Conservation (phyloP, 2,888 invertebrate genomes). For the Melanophora roralis region DNA sequence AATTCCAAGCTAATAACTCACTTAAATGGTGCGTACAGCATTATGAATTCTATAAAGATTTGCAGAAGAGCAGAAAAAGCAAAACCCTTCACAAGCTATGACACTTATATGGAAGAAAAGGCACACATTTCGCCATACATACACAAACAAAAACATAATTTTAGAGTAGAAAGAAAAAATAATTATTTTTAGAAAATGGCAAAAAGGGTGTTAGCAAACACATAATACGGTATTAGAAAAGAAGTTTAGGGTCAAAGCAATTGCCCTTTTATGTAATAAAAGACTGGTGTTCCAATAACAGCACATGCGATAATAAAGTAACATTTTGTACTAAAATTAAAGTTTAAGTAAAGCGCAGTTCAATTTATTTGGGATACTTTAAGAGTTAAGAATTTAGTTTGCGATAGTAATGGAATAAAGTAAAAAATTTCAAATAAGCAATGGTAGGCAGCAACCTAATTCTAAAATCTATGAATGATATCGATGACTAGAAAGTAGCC, state of each 20-base stretch:
- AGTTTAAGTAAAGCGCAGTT: background rate
- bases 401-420: no score
- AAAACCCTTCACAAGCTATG: slow-evolving; percentile 47
- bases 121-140: background rate
- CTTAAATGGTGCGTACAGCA: slow-evolving; percentile 64
- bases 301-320: slow-evolving; percentile 6
- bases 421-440: no score
- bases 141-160: slow-evolving; percentile 18
- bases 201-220: slow-evolving; percentile 37
- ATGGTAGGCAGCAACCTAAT: no score
- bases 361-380: no score
- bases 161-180: slow-evolving; percentile 9
- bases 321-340: background rate
- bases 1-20: slow-evolving; percentile 64
- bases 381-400: no score
- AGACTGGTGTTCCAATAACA: slow-evolving; percentile 25
- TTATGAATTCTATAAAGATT: slow-evolving; percentile 60
- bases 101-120: slow-evolving; percentile 15
- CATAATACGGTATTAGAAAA: slow-evolving; percentile 11
- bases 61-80: slow-evolving; percentile 16
- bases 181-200: background rate
- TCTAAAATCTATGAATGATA: no score
- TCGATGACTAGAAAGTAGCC: no score
- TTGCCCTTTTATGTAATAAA: slow-evolving; percentile 43
- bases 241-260: slow-evolving; percentile 53